These are phyloP conservation scores for Drosophila albomicans DNA, from an alignment of 1,140 invertebrate genomes.

Conservation along the genomic window DNA sequence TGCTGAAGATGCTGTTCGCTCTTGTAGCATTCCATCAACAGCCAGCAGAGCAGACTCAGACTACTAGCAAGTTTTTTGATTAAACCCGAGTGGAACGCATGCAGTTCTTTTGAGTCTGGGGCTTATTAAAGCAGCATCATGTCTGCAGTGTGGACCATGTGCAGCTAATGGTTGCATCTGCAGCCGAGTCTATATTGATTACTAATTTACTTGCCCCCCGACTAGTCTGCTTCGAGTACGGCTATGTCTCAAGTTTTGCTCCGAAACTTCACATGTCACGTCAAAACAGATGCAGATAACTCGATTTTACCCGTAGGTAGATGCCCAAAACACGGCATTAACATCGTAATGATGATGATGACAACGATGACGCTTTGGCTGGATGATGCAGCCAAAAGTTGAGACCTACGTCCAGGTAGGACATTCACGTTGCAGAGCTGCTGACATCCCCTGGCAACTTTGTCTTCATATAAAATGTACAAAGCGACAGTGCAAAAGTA, in stretches of 20 bases:
- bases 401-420: conserved; percentile 48
- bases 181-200: conserved; percentile 58
- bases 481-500: conserved; percentile 65
- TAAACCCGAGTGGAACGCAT: conserved; percentile 60
- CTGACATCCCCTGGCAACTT: conserved; percentile 48
- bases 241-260: conserved; percentile 32
- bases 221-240: background rate
- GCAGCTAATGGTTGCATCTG: conserved; percentile 63
- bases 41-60: conserved; percentile 15
- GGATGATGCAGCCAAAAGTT: conserved; percentile 39
- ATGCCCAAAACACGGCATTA: conserved; percentile 53
- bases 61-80: conserved; percentile 72
- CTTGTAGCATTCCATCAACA: conserved; percentile 66
- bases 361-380: background rate
- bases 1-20: conserved; percentile 49
- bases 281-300: conserved; percentile 57
- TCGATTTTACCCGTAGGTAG: conserved; percentile 52
- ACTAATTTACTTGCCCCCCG: conserved; percentile 67
- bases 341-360: conserved; percentile 18
- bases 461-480: conserved; percentile 76
- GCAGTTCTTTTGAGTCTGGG: conserved; percentile 46
- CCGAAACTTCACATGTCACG: conserved; percentile 53
- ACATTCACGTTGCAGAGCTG: conserved; percentile 28
- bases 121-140: conserved; percentile 66
- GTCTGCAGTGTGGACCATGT: conserved; percentile 37